Evolutionary conservation across 2,888 invertebrate genomes (phyloP), one percentile per base, ranked within the genome.

Genomic region (Nomada hirtipes): DNA sequence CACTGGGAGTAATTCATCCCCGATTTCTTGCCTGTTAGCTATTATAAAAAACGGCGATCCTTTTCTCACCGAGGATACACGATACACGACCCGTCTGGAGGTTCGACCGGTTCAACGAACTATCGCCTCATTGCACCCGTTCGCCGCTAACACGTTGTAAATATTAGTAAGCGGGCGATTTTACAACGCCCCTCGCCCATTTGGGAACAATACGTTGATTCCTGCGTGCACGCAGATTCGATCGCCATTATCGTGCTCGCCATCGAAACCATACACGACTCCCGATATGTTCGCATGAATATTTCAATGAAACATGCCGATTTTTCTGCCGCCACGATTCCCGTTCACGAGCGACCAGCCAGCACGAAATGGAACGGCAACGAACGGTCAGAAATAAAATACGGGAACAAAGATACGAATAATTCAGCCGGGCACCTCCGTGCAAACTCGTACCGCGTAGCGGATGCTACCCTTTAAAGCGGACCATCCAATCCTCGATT

Each of bases 191-290:
- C 15, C 9, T 9, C 18, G 60, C 11, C 44, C 70, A 65, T n/a
- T 50, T 52, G 75, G 79, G 64, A 59, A 52, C 75, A 71, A 79
- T 69, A 61, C 53, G 55, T 65, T 60, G 65, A 71, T 65, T 59
- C 42, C 69, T 75, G 79, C 47, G 42, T 36, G 36, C 23, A 15
- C 47, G 59, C 57, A 11, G 68, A 53, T 70, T 44, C 75, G 57
- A 68, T 69, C 76, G 55, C 61, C 44, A 65, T 65, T 76, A 75
- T 75, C 79, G 70, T 36, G 2, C 10, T 18, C 36, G 26, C 15
- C 44, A 42, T 59, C 64, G 53, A 10, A 2, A 26, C 36, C n/a
- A 20, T 11, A 20, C 44, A 29, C 29, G 29, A 29, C 29, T 4
- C 29, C 29, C 36, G 36, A 36, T 36, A 36, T 36, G 36, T 7